Percentiles rank a stretch among this genome's conserved stretches.
These are phyloP conservation scores for Liparis tanakae DNA, from an alignment of 2,797 vertebrate genomes.

Conservation along the genomic window DNA sequence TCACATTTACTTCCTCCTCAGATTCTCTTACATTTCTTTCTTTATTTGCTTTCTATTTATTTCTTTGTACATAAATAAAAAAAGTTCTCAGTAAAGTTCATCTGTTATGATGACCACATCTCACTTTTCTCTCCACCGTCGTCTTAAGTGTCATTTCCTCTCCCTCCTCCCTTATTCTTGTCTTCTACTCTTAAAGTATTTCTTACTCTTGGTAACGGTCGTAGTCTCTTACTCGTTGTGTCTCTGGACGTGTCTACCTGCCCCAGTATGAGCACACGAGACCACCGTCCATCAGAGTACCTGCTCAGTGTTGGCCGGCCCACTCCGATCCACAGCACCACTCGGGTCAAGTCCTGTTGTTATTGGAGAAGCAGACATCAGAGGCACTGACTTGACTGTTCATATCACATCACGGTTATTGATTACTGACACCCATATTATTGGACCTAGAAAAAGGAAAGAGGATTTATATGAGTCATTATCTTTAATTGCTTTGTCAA, in stretches of 20 bases:
- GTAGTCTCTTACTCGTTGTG: conserved; percentile 23
- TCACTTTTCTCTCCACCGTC: conserved; percentile 25
- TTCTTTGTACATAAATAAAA: too few relatives aligned
- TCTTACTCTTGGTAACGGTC: conserved; percentile 23
- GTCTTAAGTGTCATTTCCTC: conserved; percentile 26
- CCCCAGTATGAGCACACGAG: too few relatives aligned
- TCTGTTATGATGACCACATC: conserved; percentile 28
- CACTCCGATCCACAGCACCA: conserved; percentile 35
- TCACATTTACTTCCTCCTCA: background rate
- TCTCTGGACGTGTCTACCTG: conserved; percentile 21
- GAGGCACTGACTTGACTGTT: conserved; percentile 30
- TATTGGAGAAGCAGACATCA: conserved; percentile 46
- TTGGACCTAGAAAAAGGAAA: conserved; percentile 15
- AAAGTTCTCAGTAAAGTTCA: background rate
- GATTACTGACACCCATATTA: conserved; percentile 42
- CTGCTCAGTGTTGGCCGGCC: conserved; percentile 22
- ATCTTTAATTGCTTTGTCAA: conserved; percentile 21
- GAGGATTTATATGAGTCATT: conserved; percentile 16
- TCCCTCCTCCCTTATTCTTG: background rate
- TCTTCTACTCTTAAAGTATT: conserved; percentile 18
- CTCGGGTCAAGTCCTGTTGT: conserved; percentile 19
- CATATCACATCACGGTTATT: conserved; percentile 52
- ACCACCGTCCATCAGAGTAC: background rate
- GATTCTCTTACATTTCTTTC: background rate
- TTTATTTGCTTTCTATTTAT: background rate